Base-by-base conservation (phyloP, 2,113 vertebrate species). In the Serranochromis macrocephalus region DNA sequence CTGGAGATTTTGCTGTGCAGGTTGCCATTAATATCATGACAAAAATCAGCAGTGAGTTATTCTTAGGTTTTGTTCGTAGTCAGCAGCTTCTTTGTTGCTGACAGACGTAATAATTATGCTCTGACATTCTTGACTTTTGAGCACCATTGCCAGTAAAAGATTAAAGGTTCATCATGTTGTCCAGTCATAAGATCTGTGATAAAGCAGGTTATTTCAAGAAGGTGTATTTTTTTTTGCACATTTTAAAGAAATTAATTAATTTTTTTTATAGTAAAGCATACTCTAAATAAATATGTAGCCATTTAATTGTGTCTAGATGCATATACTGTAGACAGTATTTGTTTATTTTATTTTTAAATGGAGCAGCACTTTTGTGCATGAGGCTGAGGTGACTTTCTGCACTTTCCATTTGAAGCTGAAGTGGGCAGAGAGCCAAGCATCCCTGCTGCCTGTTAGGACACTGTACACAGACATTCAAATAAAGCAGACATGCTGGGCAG, bases 391-490 rank as follows among this genome's bases (percentile, higher is more conserved):
- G 26, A 88, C 82, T 87, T 82, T 92, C 83, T 78, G 87, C 80
- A 45, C 40, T 79, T 13, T 80, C 68, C 47, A 66, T 81, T 17
- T 82, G 71, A 81, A 49, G 51, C 63, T 83, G 73, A 85, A 54
- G 73, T 49, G 38, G 82, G 81, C 71, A 45, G 42, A 71, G 38
- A 73, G 84, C 73, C 85, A 82, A 85, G 63, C 57, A 36, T 42
- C 36, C 45, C 61, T 16, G 57, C 81, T 84, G 78, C 21, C 81
- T 85, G 57, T 80, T 24, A 68, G 54, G 29, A 85, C 85, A 38
- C 17, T 5, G 19, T 53, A 78, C 47, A 47, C 57, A 90, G 78
- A 85, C 81, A 88, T 91, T 89, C 82, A 94, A 91, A 93, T 88
- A 90, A 78, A 87, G 86, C 85, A 83, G 87, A 90, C 86, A 40